Evolutionary conservation across 2,888 invertebrate genomes (phyloP).

Genomic region (Fragum fragum): DNA sequence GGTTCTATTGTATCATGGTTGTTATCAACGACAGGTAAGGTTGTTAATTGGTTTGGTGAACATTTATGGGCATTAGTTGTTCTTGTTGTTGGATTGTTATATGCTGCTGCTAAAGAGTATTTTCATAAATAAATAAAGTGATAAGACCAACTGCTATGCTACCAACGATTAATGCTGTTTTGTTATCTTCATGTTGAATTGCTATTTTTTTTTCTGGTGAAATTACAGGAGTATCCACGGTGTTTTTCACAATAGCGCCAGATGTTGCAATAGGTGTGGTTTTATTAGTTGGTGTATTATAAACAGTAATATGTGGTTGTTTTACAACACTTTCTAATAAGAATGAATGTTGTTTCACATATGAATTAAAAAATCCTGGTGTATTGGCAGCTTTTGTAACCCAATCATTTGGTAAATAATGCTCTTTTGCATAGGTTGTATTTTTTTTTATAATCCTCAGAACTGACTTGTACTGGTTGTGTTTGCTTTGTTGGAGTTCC

Average conservation of each 20-base stretch:
- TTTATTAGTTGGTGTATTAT: background rate
- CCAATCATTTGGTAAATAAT: conserved; percentile 20
- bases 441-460: conserved; percentile 25
- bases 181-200: conserved; percentile 26
- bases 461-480: conserved; percentile 17
- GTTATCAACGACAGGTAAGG: conserved; percentile 42
- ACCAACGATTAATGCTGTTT: conserved; percentile 32
- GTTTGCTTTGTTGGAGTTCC: conserved; percentile 42
- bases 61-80: conserved; percentile 43
- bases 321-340: conserved; percentile 5
- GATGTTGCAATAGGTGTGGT: background rate
- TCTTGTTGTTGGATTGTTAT: conserved; percentile 19
- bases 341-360: conserved; percentile 22
- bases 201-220: conserved; percentile 22
- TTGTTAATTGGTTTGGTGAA: conserved; percentile 51
- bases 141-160: conserved; percentile 30
- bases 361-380: conserved; percentile 21
- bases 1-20: conserved; percentile 51
- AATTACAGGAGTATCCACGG: background rate
- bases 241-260: no score
- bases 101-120: conserved; percentile 35
- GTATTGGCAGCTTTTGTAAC: conserved; percentile 9
- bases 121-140: conserved; percentile 26
- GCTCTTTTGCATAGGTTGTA: conserved; percentile 32
- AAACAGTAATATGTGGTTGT: conserved; percentile 23